Evolutionary conservation across 2,888 invertebrate species (phyloP).

Genomic region (Amphipoea lucens): DNA sequence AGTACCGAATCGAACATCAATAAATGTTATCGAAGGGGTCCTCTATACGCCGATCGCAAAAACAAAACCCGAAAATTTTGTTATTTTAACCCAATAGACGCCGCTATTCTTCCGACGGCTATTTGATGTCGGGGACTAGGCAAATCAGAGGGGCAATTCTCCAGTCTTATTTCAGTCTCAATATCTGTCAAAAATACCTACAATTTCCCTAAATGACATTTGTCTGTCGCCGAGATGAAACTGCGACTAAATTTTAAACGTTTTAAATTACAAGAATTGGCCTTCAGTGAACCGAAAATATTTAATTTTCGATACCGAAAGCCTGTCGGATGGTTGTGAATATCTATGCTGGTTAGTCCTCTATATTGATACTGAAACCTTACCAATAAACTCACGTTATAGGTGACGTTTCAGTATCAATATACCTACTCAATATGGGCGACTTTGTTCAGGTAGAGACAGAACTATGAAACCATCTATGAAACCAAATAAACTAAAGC

Average conservation of each 20-base stretch:
- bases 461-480: neutral
- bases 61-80: too few species aligned
- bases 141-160: too few species aligned
- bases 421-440: too few species aligned
- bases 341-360: neutral
- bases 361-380: neutral
- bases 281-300: neutral
- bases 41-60: neutral
- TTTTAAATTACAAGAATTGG: neutral
- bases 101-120: neutral
- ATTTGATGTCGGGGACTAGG: too few species aligned
- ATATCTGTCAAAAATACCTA: neutral
- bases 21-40: neutral
- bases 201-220: neutral
- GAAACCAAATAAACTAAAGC: slow-evolving; percentile 6
- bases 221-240: neutral
- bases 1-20: neutral
- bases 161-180: neutral
- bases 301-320: neutral
- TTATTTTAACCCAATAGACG: too few species aligned
- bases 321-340: neutral
- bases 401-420: neutral
- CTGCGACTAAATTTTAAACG: neutral
- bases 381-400: neutral
- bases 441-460: neutral